Evolutionary conservation across 1,140 invertebrate species (phyloP), one percentile per base, ranked within the genome.

Genomic region (Lasioglossum baleicum): DNA sequence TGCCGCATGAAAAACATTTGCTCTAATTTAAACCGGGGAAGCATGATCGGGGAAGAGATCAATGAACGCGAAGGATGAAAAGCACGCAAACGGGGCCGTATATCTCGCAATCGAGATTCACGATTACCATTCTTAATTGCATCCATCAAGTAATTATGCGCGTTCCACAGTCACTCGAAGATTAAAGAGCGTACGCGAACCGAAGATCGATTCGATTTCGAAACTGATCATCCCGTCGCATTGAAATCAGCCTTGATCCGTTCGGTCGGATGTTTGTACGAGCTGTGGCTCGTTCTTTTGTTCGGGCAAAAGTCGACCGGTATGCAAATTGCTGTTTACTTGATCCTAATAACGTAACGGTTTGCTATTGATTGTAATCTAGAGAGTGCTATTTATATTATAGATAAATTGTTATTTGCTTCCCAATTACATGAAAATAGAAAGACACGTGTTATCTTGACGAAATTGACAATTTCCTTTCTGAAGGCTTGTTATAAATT

Each of bases 81-180:
- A 40, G 44, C 13, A 35, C 60, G 40, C 22, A 6, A 35, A 75
- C 67, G 63, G 64, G 79, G 80, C 70, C 48, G 48, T 44, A 42
- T 63, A 22, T 31, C 17, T 58, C 7, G 70, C 75, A 60, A 81
- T 81, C 83, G 71, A 26, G 69, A 74, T 75, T 51, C 58, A 20
- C 67, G 60, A 85, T 79, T 82, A 72, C 80, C 75, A 79, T 79
- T 64, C 63, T 71, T 82, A 82, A 84, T 82, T 84, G 73, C 69
- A 53, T 71, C 65, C 69, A 77, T 85, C 72, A 77, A 65, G 78
- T 70, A 69, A 84, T 85, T 85, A 84, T 53, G 69, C n/a, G 44
- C 69, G 73, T 81, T 44, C 53, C 44, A 64, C 60, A 60, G 66
- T 75, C 82, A 51, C 40, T 75, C 76, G 31, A 40, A 48, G 71